Conservation (phyloP, 2,888 invertebrate genomes). For the Alsophila aescularia region DNA sequence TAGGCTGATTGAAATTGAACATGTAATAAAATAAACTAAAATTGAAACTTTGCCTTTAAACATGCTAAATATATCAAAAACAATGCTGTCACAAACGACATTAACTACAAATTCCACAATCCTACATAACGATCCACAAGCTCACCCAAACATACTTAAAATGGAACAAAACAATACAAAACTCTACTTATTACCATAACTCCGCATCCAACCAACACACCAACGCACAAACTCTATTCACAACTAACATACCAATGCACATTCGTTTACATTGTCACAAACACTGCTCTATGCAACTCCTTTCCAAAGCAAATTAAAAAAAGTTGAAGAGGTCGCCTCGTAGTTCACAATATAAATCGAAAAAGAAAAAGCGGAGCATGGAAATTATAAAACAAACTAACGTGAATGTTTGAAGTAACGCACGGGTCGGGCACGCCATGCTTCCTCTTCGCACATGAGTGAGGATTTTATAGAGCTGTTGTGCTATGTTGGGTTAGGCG, state of each 20-base stretch:
- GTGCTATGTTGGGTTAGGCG: conserved; percentile 31
- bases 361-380: conserved; percentile 37
- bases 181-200: conserved; percentile 34
- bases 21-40: no score
- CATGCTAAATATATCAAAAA: no score
- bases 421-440: conserved; percentile 67
- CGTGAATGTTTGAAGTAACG: conserved; percentile 72
- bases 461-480: conserved; percentile 49
- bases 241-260: conserved; percentile 19
- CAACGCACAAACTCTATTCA: conserved; percentile 21
- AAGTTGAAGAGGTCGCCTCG: conserved; percentile 38
- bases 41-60: no score
- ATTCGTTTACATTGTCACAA: conserved; percentile 35
- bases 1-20: no score
- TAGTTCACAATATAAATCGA: conserved; percentile 39
- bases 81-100: no score
- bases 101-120: no score
- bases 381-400: conserved; percentile 74
- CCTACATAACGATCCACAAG: not conserved
- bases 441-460: conserved; percentile 64
- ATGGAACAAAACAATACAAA: conserved; percentile 21
- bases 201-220: conserved; percentile 25
- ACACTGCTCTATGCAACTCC: conserved; percentile 31
- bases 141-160: conserved; percentile 8
- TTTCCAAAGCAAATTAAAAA: conserved; percentile 36